phyloP scores from a whole-genome alignment of 1,140 invertebrate species.

The Neodiprion pinetum region DNA sequence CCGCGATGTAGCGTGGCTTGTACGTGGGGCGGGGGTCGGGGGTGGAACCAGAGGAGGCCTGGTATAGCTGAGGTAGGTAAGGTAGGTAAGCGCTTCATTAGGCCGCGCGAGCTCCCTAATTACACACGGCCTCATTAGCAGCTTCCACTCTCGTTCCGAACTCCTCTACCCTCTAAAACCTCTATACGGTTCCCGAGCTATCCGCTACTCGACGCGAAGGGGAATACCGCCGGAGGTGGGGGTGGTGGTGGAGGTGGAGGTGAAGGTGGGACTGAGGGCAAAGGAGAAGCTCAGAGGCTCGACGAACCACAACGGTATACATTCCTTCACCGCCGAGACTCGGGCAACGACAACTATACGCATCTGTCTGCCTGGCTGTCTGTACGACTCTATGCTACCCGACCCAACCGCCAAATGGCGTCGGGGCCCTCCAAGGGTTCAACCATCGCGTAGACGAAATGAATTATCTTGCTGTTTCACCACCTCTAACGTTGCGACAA shows the following conservation, averaged over 20 bases:
- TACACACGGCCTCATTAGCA: slow-evolving; percentile 63
- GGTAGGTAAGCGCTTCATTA: slow-evolving; percentile 63
- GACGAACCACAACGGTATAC: slow-evolving; percentile 43
- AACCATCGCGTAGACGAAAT: neutral
- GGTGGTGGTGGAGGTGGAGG: slow-evolving; percentile 4
- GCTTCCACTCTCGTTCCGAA: slow-evolving; percentile 43
- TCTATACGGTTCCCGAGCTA: slow-evolving; percentile 28
- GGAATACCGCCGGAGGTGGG: slow-evolving; percentile 24
- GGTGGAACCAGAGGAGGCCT: slow-evolving; percentile 20
- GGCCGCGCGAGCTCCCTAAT: slow-evolving; percentile 63
- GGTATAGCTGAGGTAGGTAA: slow-evolving; percentile 45
- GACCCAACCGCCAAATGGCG: slow-evolving; percentile 43
- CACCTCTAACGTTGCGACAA: neutral
- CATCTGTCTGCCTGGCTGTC: neutral
- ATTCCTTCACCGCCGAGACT: slow-evolving; percentile 42
- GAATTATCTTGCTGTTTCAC: neutral
- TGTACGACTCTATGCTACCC: slow-evolving; percentile 33
- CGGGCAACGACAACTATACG: slow-evolving; percentile 37
- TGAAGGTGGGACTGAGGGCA: slow-evolving; percentile 26
- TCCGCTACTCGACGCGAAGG: slow-evolving; percentile 29
- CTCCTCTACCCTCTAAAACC: slow-evolving; percentile 33
- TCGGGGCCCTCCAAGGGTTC: slow-evolving; percentile 30
- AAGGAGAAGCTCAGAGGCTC: slow-evolving; percentile 25
- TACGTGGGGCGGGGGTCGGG: slow-evolving; percentile 11
- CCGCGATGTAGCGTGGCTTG: neutral